Evolutionary conservation across 2,113 vertebrate genomes (phyloP).

Genomic region (Perognathus longimembris): DNA sequence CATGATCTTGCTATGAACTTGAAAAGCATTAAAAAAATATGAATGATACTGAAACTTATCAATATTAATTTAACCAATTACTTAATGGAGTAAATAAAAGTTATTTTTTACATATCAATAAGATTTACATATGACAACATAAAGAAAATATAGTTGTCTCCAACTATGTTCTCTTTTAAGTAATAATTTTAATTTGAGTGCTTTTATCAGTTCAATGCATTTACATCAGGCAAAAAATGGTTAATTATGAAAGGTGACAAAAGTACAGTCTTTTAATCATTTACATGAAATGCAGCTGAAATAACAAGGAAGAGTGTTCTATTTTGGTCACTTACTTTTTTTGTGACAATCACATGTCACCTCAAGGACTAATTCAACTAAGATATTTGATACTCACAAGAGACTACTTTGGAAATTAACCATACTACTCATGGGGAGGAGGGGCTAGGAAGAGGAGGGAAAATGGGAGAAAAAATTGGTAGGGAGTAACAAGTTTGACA

Average conservation of each 20-base stretch:
- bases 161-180: background rate
- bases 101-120: background rate
- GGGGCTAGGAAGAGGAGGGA: no score
- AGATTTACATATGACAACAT: background rate
- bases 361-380: background rate
- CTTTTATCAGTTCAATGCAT: background rate
- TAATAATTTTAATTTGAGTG: background rate
- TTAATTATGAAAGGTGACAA: background rate
- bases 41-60: background rate
- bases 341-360: no score
- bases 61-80: background rate
- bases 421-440: no score
- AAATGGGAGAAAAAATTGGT: no score
- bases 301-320: background rate
- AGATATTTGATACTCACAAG: no score
- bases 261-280: background rate
- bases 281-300: background rate
- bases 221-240: background rate
- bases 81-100: background rate
- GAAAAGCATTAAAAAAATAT: slow-evolving; percentile 25
- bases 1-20: slow-evolving; percentile 44
- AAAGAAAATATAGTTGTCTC: background rate
- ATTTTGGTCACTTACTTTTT: no score
- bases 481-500: no score
- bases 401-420: no score